A percentile compares a stretch with the other conserved stretches of the same genome.
phyloP scores from a whole-genome alignment of 2,888 invertebrate species.

The Chironomus tentans region DNA sequence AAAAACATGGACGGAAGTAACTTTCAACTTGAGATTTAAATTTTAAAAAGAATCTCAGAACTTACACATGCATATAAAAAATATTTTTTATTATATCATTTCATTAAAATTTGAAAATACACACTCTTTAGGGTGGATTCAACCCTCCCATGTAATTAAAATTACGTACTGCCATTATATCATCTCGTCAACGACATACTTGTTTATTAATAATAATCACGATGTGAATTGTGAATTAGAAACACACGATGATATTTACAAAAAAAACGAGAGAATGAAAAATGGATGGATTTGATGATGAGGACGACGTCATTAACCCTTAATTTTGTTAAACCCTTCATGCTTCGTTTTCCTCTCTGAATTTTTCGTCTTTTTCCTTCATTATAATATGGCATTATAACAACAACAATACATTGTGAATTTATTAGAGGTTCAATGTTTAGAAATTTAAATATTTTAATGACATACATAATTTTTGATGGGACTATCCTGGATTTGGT shows the following conservation, averaged over 20 bases:
- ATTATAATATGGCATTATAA: background rate
- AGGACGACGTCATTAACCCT: slow-evolving; percentile 12
- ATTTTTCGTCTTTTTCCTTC: background rate
- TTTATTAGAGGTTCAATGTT: too few relatives aligned
- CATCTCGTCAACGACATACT: background rate
- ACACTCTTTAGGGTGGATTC: background rate
- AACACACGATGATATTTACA: background rate
- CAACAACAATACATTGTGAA: too few relatives aligned
- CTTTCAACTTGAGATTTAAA: slow-evolving; percentile 13
- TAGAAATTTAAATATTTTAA: too few relatives aligned
- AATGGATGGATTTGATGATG: background rate
- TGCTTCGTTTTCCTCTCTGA: background rate
- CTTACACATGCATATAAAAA: background rate
- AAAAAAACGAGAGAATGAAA: background rate
- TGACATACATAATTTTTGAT: too few relatives aligned
- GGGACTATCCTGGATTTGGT: too few relatives aligned
- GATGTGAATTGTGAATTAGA: background rate
- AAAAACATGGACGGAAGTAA: slow-evolving; percentile 18
- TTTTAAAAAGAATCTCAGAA: slow-evolving; percentile 7
- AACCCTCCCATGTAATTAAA: slow-evolving; percentile 17
- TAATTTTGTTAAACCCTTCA: slow-evolving; percentile 5
- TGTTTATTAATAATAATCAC: background rate
- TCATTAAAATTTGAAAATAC: background rate
- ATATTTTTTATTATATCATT: background rate
- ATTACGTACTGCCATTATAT: background rate